phyloP scores from a whole-genome alignment of 2,888 invertebrate genomes.

The Nomada ruficornis region DNA sequence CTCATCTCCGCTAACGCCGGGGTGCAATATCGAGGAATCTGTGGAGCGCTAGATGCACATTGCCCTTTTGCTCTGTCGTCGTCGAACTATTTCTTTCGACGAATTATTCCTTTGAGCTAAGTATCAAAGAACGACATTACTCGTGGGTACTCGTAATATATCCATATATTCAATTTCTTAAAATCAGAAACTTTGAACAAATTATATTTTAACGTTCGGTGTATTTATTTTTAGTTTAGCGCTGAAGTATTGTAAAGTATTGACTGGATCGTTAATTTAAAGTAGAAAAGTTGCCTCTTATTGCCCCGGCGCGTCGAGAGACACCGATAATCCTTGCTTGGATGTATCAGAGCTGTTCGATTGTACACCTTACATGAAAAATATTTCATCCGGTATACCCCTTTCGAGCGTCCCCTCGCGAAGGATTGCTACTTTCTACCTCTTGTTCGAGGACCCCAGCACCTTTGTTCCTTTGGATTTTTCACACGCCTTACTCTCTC shows the following conservation, averaged over 20 bases:
- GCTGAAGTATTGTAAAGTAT: no score
- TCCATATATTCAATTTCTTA: no score
- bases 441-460: constrained; percentile 54
- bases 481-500: constrained; percentile 72
- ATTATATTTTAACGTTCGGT: no score
- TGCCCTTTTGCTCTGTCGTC: constrained; percentile 13
- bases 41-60: constrained; percentile 40
- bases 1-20: constrained; percentile 47
- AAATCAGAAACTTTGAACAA: no score
- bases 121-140: no score
- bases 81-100: not conserved
- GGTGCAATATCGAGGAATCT: constrained; percentile 33
- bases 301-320: not conserved
- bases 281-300: no score
- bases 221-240: no score
- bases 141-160: no score
- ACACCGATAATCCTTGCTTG: not conserved
- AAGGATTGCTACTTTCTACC: constrained; percentile 65
- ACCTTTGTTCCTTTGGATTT: constrained; percentile 75
- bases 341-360: constrained; percentile 1
- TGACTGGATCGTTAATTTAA: no score
- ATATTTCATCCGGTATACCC: constrained; percentile 58
- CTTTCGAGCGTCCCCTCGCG: constrained; percentile 42
- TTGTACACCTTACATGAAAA: constrained; percentile 29
- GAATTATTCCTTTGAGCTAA: no score